Conservation (phyloP, 2,113 vertebrate species). For the Rhadina sibilatrix region DNA sequence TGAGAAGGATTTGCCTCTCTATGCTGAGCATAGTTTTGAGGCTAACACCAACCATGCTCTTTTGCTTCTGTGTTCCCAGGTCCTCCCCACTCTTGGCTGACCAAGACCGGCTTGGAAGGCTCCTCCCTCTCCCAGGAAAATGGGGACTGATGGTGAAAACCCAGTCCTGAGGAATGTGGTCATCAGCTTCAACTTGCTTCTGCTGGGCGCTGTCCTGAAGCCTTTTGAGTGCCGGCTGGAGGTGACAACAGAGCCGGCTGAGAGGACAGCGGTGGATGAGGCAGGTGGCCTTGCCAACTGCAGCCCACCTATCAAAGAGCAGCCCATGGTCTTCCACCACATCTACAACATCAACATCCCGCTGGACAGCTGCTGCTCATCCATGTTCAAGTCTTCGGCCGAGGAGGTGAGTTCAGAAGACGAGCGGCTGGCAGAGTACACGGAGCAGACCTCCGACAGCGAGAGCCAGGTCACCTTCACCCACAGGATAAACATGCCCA, state of each 20-base stretch:
- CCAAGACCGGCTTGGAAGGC: constrained; percentile 21
- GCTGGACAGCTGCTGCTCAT: constrained; percentile 87
- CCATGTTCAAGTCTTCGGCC: constrained; percentile 78
- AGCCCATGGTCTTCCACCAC: constrained; percentile 92
- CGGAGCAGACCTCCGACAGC: constrained; percentile 86
- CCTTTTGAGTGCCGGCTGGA: constrained; percentile 74
- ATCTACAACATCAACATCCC: constrained; percentile 96
- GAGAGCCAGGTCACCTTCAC: constrained; percentile 95
- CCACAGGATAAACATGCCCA: constrained; percentile 95
- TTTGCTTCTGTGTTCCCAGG: constrained; percentile 40
- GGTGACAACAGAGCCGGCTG: constrained; percentile 59
- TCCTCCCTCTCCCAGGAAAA: constrained; percentile 43
- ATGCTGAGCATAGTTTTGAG: background rate
- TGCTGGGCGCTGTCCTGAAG: constrained; percentile 69
- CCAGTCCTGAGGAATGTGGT: constrained; percentile 71
- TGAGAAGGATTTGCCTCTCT: background rate
- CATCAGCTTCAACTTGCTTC: constrained; percentile 74
- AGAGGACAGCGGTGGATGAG: constrained; percentile 69
- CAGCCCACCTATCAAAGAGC: constrained; percentile 75
- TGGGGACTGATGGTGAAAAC: constrained; percentile 73
- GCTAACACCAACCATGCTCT: background rate
- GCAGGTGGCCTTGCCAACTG: constrained; percentile 72
- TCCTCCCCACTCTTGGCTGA: background rate
- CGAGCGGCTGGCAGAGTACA: constrained; percentile 77
- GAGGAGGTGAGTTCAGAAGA: constrained; percentile 75